Evolutionary conservation across 2,113 vertebrate species (phyloP), one percentile per base, ranked within the genome.

Genomic region (Oryzias javanicus): DNA sequence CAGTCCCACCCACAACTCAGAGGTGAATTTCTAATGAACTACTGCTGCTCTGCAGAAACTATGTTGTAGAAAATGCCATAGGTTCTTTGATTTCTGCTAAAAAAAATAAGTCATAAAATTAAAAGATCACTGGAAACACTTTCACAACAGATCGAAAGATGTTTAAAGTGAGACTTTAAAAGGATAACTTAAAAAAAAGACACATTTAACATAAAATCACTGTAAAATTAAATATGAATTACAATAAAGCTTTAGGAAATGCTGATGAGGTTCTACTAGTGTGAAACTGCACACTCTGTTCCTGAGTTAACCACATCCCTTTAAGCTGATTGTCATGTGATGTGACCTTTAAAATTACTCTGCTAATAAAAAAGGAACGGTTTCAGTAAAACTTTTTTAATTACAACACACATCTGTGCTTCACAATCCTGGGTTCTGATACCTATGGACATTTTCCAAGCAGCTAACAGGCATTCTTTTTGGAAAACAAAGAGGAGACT

Each of bases 261-360:
- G 5, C 22, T 25, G 20, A 50, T 5, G 14, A 15, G 51, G 4
- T 4, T 18, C 29, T 40, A 13, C 10, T 7, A 25, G 44, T 14
- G 14, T 47, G 51, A 52, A 22, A 60, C 12, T 13, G 35, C 55
- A 46, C n/a, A 18, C 20, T 53, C 20, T 42, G 17, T 22, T 62
- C 6, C 51, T 49, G 42, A 18, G 25, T 60, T 64, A 35, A 59
- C 19, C 24, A 41, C 57, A 35, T 1, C 42, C 56, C 17, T 41
- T 24, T 61, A 59, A 41, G 41, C 20, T 55, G 60, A 72, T 6
- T 20, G 42, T 78, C 67, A 64, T 51, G 62, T 51, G 76, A 75
- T 17, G n/a, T 15, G 19, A 42, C 29, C 67, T 25, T 17, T 45
- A 4, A 41, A 25, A 48, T 51, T 45, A 51, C 25, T 55, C 45